Evolutionary conservation across 2,113 vertebrate genomes (phyloP).

Genomic region (Salvelinus sp.): DNA sequence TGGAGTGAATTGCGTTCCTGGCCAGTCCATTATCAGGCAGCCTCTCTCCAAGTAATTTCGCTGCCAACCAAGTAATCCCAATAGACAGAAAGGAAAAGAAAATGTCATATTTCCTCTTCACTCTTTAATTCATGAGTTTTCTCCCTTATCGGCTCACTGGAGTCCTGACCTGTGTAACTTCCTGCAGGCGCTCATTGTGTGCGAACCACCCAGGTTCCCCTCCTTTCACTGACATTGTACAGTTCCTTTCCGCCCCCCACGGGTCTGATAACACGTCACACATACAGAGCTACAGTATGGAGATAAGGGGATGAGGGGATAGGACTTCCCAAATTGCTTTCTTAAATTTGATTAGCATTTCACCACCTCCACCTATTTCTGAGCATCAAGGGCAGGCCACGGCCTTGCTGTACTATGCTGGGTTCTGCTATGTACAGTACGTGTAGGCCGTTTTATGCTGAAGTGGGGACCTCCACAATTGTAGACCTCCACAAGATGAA

Average conservation of each 20-base stretch:
- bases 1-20: constrained; percentile 58
- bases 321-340: constrained; percentile 64
- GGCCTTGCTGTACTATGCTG: constrained; percentile 21
- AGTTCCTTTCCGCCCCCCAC: constrained; percentile 40
- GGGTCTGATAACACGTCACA: constrained; percentile 68
- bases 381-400: constrained; percentile 48
- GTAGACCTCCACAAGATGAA: no score
- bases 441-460: no score
- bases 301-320: constrained; percentile 55
- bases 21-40: constrained; percentile 66
- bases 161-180: constrained; percentile 77
- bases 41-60: constrained; percentile 71
- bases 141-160: constrained; percentile 70
- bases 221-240: constrained; percentile 45
- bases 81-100: constrained; percentile 69
- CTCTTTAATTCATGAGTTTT: constrained; percentile 75
- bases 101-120: constrained; percentile 70
- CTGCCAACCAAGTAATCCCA: constrained; percentile 60
- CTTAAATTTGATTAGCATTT: constrained; percentile 70
- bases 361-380: constrained; percentile 45
- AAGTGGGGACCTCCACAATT: no score
- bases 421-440: no score
- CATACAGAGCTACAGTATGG: constrained; percentile 43
- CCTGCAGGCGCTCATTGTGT: constrained; percentile 63
- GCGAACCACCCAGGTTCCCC: constrained; percentile 56